Evolutionary conservation across 2,113 vertebrate species (phyloP).

Genomic region (Silurus asotus): DNA sequence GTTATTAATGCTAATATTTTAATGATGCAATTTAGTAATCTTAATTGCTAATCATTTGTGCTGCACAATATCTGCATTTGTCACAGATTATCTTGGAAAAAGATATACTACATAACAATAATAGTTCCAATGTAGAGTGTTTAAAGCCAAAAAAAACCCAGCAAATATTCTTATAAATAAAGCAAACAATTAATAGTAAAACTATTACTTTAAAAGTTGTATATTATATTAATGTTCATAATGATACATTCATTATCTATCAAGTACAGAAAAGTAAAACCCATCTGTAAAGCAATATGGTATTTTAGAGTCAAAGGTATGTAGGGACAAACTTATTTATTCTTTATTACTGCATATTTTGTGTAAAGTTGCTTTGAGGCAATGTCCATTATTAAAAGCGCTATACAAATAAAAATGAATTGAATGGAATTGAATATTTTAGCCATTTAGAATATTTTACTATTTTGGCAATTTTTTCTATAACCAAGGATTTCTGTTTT

Average conservation of each 20-base stretch:
- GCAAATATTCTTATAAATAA: not conserved
- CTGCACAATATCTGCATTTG: not conserved
- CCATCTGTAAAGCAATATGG: not conserved
- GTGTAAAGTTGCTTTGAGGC: no score
- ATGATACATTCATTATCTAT: not conserved
- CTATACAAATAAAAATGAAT: no score
- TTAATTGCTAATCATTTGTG: not conserved
- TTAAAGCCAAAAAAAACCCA: not conserved
- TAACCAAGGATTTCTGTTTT: not conserved
- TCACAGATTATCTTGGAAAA: not conserved
- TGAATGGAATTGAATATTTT: not conserved
- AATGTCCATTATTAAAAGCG: no score
- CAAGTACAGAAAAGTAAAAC: not conserved
- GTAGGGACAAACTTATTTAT: no score
- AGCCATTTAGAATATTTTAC: no score
- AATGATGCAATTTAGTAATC: not conserved
- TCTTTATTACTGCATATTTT: no score
- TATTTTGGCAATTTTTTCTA: not conserved
- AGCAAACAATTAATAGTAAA: not conserved
- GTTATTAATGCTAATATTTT: not conserved
- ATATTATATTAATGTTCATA: not conserved
- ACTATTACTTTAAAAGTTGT: not conserved
- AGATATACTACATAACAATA: not conserved
- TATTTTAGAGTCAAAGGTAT: no score
- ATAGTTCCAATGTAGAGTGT: not conserved